Percentiles rank a stretch among this genome's conserved stretches.
Conservation (phyloP, 1,140 invertebrate species). For the Panagrolaimus sp. region DNA sequence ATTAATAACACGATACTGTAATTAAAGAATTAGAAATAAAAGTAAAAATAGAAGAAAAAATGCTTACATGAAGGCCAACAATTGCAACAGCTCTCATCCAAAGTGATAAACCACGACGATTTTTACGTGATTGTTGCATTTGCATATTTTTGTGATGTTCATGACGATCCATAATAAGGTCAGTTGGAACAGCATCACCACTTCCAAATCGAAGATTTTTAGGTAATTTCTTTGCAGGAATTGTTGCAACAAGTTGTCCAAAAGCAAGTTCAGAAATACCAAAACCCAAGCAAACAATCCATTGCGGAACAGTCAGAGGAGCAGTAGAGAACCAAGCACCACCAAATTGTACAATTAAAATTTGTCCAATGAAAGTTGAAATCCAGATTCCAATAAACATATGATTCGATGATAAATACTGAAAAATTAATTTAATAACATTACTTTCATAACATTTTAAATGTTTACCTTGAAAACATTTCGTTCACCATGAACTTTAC, state of each 20-base stretch:
- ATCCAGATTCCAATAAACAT: slow-evolving; percentile 98
- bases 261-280: slow-evolving; percentile 88
- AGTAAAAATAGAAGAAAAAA: slow-evolving; percentile 12
- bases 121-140: neutral
- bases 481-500: slow-evolving; percentile 97
- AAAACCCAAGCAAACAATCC: slow-evolving; percentile 96
- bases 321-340: slow-evolving; percentile 86
- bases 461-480: slow-evolving; percentile 70
- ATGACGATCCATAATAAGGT: slow-evolving; percentile 12
- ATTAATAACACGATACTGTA: slow-evolving; percentile 46
- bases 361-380: slow-evolving; percentile 83
- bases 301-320: slow-evolving; percentile 81
- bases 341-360: slow-evolving; percentile 92
- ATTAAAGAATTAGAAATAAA: slow-evolving; percentile 9
- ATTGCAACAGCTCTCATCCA: slow-evolving; percentile 53
- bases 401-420: slow-evolving; percentile 90
- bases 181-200: slow-evolving; percentile 34
- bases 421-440: slow-evolving; percentile 9
- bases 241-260: slow-evolving; percentile 86
- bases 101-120: slow-evolving; percentile 30
- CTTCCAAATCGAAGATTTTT: slow-evolving; percentile 64
- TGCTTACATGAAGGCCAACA: slow-evolving; percentile 55
- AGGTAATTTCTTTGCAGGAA: slow-evolving; percentile 88
- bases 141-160: neutral
- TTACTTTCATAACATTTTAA: slow-evolving; percentile 15